Conservation (phyloP, 1,140 invertebrate genomes). For the Nixonia krombeini region DNA sequence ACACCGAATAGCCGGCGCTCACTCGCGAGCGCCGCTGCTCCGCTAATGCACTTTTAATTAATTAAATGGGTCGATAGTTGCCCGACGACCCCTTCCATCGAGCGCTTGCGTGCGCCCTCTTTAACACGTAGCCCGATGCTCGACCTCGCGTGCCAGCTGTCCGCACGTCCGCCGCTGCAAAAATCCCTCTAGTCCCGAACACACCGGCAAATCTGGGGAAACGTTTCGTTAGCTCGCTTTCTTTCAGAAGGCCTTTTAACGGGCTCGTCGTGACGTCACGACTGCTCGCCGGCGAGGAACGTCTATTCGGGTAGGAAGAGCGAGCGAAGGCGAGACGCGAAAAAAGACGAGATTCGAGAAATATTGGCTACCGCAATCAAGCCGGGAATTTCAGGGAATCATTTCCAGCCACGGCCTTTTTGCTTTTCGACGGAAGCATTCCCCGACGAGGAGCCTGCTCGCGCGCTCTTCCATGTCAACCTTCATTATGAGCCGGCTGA, state of each 20-base stretch:
- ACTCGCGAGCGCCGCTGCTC: constrained; percentile 20
- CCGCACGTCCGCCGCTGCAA: constrained; percentile 56
- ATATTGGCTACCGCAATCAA: constrained; percentile 40
- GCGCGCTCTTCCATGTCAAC: constrained; percentile 28
- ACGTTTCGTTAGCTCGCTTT: too few relatives aligned
- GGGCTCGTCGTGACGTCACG: too few relatives aligned
- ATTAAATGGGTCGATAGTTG: constrained; percentile 69
- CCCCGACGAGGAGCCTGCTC: constrained; percentile 1
- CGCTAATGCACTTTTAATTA: constrained; percentile 73
- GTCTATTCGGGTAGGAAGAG: too few relatives aligned
- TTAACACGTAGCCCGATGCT: constrained; percentile 32
- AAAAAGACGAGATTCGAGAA: constrained; percentile 18
- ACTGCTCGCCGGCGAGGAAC: too few relatives aligned
- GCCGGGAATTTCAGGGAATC: constrained; percentile 23
- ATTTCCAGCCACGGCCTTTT: constrained; percentile 14
- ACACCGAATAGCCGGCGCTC: constrained; percentile 36
- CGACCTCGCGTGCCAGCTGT: constrained; percentile 70
- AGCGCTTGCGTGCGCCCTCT: constrained; percentile 40
- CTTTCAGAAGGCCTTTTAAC: too few relatives aligned
- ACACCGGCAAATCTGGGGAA: too few relatives aligned
- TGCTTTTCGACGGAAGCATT: constrained; percentile 16
- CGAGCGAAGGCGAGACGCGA: too few relatives aligned
- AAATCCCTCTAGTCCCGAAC: too few relatives aligned
- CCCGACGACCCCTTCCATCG: constrained; percentile 31
- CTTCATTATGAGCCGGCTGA: constrained; percentile 27